Evolutionary conservation across 2,888 invertebrate species (phyloP).

Genomic region (Apamea anceps): DNA sequence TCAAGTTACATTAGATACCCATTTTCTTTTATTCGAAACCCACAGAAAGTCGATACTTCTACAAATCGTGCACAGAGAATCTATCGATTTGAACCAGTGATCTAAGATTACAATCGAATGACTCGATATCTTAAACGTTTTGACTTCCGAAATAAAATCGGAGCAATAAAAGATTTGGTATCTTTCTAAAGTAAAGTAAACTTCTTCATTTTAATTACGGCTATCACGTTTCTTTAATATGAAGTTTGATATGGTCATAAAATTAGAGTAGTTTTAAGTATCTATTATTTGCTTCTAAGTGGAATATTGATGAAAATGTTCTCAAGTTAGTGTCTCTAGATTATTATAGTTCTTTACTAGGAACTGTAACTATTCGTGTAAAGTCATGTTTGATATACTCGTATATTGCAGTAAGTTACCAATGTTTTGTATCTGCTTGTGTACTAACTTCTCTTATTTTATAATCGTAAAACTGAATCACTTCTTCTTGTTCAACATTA

Average conservation of each 20-base stretch:
- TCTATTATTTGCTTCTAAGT: neutral
- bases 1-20: slow-evolving; percentile 48
- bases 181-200: slow-evolving; percentile 17
- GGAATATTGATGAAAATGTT: neutral
- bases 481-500: neutral
- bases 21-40: slow-evolving; percentile 36
- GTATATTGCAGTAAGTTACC: neutral
- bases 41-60: slow-evolving; percentile 45
- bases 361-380: neutral
- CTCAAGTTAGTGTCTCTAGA: neutral
- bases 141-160: slow-evolving; percentile 61
- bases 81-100: slow-evolving; percentile 47
- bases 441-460: neutral
- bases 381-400: neutral
- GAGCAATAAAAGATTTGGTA: slow-evolving; percentile 49
- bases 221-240: slow-evolving; percentile 34
- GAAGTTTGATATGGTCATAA: slow-evolving; percentile 34
- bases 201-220: slow-evolving; percentile 49
- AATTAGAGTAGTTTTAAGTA: slow-evolving; percentile 19
- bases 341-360: neutral
- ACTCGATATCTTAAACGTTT: slow-evolving; percentile 54
- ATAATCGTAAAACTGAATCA: neutral
- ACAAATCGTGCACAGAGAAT: slow-evolving; percentile 46
- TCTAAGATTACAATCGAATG: slow-evolving; percentile 54
- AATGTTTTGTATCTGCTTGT: neutral